Percentiles rank a stretch among this genome's conserved stretches.
Conservation (phyloP, 1,140 invertebrate species). For the Aphaenogaster floridana region DNA sequence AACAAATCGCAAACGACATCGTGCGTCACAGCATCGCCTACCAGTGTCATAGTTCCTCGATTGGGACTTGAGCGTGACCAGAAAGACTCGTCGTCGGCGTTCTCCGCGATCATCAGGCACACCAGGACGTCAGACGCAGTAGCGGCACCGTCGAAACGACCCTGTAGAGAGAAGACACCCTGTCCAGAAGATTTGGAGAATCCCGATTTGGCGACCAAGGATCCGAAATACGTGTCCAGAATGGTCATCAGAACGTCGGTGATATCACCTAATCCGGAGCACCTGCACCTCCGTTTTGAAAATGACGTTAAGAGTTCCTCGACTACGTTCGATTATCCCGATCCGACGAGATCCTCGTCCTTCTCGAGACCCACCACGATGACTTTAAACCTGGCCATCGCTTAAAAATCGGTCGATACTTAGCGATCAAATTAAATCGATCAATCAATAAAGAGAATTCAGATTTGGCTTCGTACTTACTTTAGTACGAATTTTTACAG, state of each 20-base stretch:
- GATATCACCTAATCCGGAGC: slow-evolving; percentile 88
- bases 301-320: slow-evolving; percentile 65
- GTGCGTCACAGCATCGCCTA: slow-evolving; percentile 80
- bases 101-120: slow-evolving; percentile 84
- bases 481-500: background rate
- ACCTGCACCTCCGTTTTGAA: slow-evolving; percentile 71
- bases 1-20: slow-evolving; percentile 57
- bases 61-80: slow-evolving; percentile 72
- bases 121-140: slow-evolving; percentile 71
- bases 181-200: slow-evolving; percentile 52
- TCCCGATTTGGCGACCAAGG: slow-evolving; percentile 16
- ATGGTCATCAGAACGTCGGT: slow-evolving; percentile 87
- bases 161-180: slow-evolving; percentile 66
- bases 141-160: slow-evolving; percentile 65
- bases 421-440: background rate
- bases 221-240: slow-evolving; percentile 76
- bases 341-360: slow-evolving; percentile 77
- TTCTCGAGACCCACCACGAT: slow-evolving; percentile 80
- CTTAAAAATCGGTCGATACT: slow-evolving; percentile 61
- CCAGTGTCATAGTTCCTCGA: slow-evolving; percentile 84
- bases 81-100: slow-evolving; percentile 74
- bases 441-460: background rate
- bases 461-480: background rate
- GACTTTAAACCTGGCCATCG: slow-evolving; percentile 81
- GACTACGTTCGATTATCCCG: slow-evolving; percentile 75